A percentile compares a stretch with the other conserved stretches of the same genome.
Evolutionary conservation across 1,140 invertebrate species (phyloP).

Genomic region (Thaumatotibia leucotreta): DNA sequence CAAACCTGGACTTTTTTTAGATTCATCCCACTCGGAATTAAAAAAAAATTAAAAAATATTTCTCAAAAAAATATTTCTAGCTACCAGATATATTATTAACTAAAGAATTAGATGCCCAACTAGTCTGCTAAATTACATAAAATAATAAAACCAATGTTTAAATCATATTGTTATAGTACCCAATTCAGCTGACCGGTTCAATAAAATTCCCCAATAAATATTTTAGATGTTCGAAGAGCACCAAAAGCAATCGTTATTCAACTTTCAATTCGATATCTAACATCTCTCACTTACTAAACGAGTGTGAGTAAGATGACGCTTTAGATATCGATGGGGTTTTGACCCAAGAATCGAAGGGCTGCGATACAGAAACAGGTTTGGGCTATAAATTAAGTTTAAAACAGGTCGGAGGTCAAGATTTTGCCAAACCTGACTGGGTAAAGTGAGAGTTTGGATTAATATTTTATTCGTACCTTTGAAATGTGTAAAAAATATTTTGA

Average conservation of each 20-base stretch:
- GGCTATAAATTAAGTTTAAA: conserved; percentile 28
- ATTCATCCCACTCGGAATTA: too few relatives aligned
- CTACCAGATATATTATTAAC: too few relatives aligned
- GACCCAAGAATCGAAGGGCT: conserved; percentile 9
- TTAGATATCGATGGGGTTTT: not conserved
- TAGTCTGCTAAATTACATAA: too few relatives aligned
- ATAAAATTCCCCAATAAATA: not conserved
- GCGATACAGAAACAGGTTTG: conserved; percentile 25
- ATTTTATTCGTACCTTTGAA: not conserved
- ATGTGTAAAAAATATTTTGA: not conserved
- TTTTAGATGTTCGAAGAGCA: not conserved
- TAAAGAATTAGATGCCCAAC: too few relatives aligned
- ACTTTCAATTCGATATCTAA: conserved; percentile 10
- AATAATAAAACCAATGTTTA: too few relatives aligned
- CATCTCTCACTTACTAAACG: not conserved
- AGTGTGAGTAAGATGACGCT: conserved; percentile 4
- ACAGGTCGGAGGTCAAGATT: conserved; percentile 28
- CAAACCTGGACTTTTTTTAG: too few relatives aligned
- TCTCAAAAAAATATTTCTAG: too few relatives aligned
- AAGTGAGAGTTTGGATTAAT: not conserved
- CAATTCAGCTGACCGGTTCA: not conserved
- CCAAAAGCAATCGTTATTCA: not conserved
- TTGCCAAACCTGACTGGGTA: not conserved
- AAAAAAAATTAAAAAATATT: too few relatives aligned
- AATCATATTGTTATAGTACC: not conserved